These are phyloP conservation scores for Tachina grossa DNA, from an alignment of 2,888 invertebrate species.

Conservation along the genomic window DNA sequence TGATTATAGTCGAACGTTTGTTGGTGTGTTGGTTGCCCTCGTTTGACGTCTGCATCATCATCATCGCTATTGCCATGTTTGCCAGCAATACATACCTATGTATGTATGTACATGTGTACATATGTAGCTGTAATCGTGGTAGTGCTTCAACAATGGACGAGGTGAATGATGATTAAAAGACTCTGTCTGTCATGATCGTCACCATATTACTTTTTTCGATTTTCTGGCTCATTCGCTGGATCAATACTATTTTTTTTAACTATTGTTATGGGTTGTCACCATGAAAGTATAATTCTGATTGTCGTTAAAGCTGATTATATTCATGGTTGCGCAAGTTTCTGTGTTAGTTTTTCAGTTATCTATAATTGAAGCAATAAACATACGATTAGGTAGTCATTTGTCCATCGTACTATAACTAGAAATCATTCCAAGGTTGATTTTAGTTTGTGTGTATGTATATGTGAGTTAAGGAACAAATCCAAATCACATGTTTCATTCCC, in stretches of 20 bases:
- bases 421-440: constrained; percentile 56
- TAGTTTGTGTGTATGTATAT: not conserved
- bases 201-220: constrained; percentile 56
- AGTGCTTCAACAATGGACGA: constrained; percentile 39
- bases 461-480: constrained; percentile 21
- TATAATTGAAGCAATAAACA: constrained; percentile 26
- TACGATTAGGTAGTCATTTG: not conserved
- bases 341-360: constrained; percentile 32
- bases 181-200: constrained; percentile 60
- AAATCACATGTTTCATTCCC: constrained; percentile 55
- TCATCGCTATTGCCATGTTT: constrained; percentile 73
- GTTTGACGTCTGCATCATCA: constrained; percentile 71
- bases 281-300: constrained; percentile 45
- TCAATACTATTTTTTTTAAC: constrained; percentile 36
- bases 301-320: constrained; percentile 53
- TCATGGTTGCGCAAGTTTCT: constrained; percentile 68
- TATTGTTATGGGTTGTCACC: constrained; percentile 43
- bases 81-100: constrained; percentile 38
- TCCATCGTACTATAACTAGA: not conserved
- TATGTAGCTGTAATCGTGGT: constrained; percentile 35
- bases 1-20: constrained; percentile 53
- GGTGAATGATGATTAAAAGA: constrained; percentile 47
- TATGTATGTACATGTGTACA: not conserved
- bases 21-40: constrained; percentile 68
- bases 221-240: constrained; percentile 38